Percentiles rank a stretch among this genome's conserved stretches.
phyloP scores from a whole-genome alignment of 2,888 invertebrate species.

The Melanargia galathea region DNA sequence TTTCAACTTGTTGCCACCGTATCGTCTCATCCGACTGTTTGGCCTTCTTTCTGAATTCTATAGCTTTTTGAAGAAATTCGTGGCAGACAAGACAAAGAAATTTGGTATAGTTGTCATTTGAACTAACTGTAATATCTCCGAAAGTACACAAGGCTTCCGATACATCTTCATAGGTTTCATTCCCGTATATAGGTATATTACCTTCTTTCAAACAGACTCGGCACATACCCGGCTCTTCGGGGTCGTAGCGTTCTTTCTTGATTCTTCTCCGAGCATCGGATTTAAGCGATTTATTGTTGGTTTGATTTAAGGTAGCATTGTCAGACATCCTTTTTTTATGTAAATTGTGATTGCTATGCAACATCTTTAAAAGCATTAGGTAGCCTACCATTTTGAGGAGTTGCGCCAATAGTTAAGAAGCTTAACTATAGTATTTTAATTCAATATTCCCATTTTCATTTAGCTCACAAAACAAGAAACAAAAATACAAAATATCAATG shows the following conservation, averaged over 20 bases:
- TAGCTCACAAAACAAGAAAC: background rate
- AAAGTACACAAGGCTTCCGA: slow-evolving; percentile 54
- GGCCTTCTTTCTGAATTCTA: slow-evolving; percentile 67
- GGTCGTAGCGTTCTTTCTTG: slow-evolving; percentile 32
- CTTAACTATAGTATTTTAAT: slow-evolving; percentile 1
- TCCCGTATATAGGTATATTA: slow-evolving; percentile 60
- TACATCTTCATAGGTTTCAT: slow-evolving; percentile 46
- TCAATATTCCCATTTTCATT: slow-evolving; percentile 7
- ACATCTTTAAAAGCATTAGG: slow-evolving; percentile 55
- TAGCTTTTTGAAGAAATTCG: slow-evolving; percentile 61
- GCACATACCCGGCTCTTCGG: slow-evolving; percentile 47
- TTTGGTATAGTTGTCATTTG: slow-evolving; percentile 63
- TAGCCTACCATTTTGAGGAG: slow-evolving; percentile 51
- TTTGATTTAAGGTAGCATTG: background rate
- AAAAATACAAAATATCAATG: background rate
- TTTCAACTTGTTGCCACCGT: slow-evolving; percentile 45
- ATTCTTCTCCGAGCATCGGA: slow-evolving; percentile 9
- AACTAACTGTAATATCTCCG: slow-evolving; percentile 55
- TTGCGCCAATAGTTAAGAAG: background rate
- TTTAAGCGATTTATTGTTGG: background rate
- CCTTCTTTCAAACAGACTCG: slow-evolving; percentile 70
- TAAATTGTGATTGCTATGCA: slow-evolving; percentile 56
- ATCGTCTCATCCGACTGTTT: slow-evolving; percentile 58
- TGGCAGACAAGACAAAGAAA: slow-evolving; percentile 62
- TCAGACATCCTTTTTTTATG: slow-evolving; percentile 37